Percentiles rank a stretch among this genome's conserved stretches.
Conservation (phyloP, 2,797 vertebrate species). For the Chromis chromis region DNA sequence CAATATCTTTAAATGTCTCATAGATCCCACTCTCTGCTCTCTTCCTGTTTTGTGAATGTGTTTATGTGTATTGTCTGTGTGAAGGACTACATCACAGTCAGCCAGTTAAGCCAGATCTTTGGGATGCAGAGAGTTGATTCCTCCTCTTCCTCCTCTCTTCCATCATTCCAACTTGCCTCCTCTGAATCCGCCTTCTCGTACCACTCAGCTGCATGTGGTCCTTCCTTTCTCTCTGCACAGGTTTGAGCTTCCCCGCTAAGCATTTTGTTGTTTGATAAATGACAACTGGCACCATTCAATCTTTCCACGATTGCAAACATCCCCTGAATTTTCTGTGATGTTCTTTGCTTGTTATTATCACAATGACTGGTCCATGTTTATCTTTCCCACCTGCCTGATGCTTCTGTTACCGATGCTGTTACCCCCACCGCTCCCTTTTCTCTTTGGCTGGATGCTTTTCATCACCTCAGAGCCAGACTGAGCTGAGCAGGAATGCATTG, state of each 20-base stretch:
- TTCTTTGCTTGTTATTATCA: slow-evolving; percentile 22
- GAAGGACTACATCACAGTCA: slow-evolving; percentile 92
- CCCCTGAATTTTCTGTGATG: slow-evolving; percentile 2
- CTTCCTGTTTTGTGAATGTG: slow-evolving; percentile 39
- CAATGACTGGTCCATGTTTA: slow-evolving; percentile 17
- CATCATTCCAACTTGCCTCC: slow-evolving; percentile 81
- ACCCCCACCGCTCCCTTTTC: slow-evolving; percentile 45
- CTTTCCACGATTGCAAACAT: slow-evolving; percentile 1
- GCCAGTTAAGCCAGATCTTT: slow-evolving; percentile 91
- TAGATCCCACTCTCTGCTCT: slow-evolving; percentile 47
- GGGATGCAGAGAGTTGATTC: slow-evolving; percentile 79
- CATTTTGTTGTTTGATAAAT: not conserved
- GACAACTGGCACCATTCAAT: not conserved
- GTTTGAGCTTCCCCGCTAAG: slow-evolving; percentile 81
- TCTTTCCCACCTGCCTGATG: slow-evolving; percentile 67
- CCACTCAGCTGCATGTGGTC: slow-evolving; percentile 79
- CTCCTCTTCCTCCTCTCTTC: slow-evolving; percentile 76
- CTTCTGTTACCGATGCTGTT: slow-evolving; percentile 47
- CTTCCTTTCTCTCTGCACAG: slow-evolving; percentile 86
- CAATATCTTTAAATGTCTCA: slow-evolving; percentile 3
- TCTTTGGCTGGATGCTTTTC: slow-evolving; percentile 61
- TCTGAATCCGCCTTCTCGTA: slow-evolving; percentile 76
- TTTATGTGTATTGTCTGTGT: slow-evolving; percentile 42
- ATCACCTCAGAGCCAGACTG: slow-evolving; percentile 79
- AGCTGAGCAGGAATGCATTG: slow-evolving; percentile 81